Conservation (phyloP, 2,888 invertebrate genomes). For the Ypsolopha scabrella region DNA sequence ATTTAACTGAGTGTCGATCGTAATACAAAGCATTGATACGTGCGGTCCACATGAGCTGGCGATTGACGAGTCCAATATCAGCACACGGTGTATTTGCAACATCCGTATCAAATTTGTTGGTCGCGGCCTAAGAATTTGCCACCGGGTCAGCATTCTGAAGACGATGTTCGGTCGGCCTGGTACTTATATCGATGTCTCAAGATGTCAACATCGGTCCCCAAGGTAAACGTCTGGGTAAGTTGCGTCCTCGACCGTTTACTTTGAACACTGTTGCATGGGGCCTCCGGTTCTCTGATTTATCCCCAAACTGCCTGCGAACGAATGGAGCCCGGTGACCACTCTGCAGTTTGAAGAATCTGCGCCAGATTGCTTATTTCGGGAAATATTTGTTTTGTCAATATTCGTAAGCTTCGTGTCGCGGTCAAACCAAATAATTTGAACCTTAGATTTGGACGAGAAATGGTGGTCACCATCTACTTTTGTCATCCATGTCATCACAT, state of each 20-base stretch:
- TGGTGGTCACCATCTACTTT: too few relatives aligned
- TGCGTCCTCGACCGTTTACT: neutral
- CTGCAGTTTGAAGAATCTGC: too few relatives aligned
- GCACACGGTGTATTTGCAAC: neutral
- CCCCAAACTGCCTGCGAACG: neutral
- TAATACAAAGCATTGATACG: neutral
- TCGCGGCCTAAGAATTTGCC: neutral
- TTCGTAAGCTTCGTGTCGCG: too few relatives aligned
- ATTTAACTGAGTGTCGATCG: neutral
- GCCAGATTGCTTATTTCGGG: too few relatives aligned
- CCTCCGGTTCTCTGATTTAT: neutral
- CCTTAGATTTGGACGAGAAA: too few relatives aligned
- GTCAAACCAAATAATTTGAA: too few relatives aligned
- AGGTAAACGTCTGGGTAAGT: constrained; percentile 1
- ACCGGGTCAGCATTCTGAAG: neutral
- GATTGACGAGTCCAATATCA: neutral
- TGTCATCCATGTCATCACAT: too few relatives aligned
- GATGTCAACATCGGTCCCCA: neutral
- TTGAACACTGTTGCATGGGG: constrained; percentile 3
- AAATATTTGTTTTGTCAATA: too few relatives aligned
- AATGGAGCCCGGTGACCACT: too few relatives aligned
- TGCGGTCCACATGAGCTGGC: neutral
- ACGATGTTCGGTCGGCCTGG: neutral
- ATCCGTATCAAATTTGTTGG: neutral
- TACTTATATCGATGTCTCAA: neutral